Conservation (phyloP, 2,113 vertebrate genomes). For the Orthonyx spaldingii region DNA sequence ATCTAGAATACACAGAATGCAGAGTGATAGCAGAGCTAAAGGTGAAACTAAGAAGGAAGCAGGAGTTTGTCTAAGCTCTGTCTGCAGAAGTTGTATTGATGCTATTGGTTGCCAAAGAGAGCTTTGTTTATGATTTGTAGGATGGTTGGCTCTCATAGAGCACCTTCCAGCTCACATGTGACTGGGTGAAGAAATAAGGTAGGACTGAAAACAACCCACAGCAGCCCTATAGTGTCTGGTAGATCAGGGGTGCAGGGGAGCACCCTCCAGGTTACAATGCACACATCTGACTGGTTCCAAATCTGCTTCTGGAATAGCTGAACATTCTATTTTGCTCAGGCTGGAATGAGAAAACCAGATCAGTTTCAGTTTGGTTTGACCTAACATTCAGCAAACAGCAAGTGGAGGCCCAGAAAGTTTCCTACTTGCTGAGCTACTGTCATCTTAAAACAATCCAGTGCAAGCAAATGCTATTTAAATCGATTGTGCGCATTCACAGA, state of each 20-base stretch:
- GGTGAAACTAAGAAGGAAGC: background rate
- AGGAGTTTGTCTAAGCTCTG: background rate
- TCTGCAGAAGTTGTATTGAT: background rate
- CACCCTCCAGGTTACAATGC: background rate
- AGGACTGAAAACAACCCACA: background rate
- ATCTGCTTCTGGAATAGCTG: background rate
- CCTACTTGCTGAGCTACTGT: background rate
- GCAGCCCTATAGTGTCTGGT: background rate
- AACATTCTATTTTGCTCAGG: background rate
- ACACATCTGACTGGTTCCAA: background rate
- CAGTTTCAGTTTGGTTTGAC: background rate
- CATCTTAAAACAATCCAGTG: background rate
- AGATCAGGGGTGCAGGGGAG: background rate
- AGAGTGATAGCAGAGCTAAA: background rate
- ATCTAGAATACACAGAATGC: background rate
- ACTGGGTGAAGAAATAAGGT: background rate
- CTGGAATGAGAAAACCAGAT: background rate
- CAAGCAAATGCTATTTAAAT: slow-evolving; percentile 16
- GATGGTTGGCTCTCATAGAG: background rate
- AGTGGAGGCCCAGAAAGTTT: background rate
- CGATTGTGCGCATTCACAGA: background rate
- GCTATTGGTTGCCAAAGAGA: background rate
- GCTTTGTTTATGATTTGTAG: background rate
- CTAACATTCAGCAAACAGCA: background rate
- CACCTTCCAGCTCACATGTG: background rate